Evolutionary conservation across 2,797 vertebrate genomes (phyloP).

Genomic region (Xenops minutus): DNA sequence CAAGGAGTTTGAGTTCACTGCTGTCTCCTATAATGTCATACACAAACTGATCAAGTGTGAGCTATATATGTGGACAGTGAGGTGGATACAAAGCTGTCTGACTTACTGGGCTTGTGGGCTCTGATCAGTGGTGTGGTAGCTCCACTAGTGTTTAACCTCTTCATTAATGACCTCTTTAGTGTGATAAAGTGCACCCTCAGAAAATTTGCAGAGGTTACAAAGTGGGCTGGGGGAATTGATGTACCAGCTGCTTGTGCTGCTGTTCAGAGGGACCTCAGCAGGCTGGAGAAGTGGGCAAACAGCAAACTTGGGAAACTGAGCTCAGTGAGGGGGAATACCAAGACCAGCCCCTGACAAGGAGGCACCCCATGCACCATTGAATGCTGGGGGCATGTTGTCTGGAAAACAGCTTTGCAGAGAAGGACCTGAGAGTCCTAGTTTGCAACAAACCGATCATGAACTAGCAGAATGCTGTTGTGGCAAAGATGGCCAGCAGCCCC

Average conservation of each 20-base stretch:
- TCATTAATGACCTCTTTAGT: not conserved
- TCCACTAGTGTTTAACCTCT: not conserved
- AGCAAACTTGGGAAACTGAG: not conserved
- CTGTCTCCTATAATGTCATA: not conserved
- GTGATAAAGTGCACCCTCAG: not conserved
- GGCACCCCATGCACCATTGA: not conserved
- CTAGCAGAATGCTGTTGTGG: not conserved
- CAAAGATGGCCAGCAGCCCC: not conserved
- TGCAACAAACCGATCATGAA: not conserved
- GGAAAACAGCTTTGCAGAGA: not conserved
- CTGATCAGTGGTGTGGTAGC: not conserved
- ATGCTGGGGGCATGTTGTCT: accelerated
- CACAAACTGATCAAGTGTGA: no score
- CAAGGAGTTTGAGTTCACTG: not conserved
- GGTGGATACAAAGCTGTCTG: not conserved
- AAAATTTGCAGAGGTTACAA: not conserved
- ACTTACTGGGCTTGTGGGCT: accelerated
- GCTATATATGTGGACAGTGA: not conserved
- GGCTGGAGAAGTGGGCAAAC: not conserved
- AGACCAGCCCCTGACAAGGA: accelerated
- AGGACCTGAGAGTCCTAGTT: accelerated
- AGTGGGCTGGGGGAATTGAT: not conserved
- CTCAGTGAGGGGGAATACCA: not conserved
- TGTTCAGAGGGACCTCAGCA: not conserved
- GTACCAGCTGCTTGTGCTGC: not conserved